Evolutionary conservation across 2,797 vertebrate genomes (phyloP).

Genomic region (Catamblyrhynchus diadema): DNA sequence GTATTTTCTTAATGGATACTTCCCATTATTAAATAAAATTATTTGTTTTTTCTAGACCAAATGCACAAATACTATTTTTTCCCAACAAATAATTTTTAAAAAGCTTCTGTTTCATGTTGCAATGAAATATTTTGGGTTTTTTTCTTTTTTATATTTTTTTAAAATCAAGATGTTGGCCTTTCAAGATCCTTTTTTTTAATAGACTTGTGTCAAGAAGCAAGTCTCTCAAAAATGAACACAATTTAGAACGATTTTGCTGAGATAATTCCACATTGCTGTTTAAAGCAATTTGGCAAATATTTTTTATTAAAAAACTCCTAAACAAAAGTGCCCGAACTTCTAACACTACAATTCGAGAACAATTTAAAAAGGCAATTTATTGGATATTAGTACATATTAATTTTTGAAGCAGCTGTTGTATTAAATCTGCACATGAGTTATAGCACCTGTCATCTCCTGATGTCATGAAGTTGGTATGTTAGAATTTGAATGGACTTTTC

Average conservation of each 20-base stretch:
- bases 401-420: conserved; percentile 32
- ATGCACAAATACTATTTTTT: background rate
- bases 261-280: background rate
- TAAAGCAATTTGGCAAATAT: background rate
- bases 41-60: background rate
- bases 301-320: background rate
- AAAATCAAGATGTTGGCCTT: background rate
- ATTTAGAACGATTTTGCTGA: background rate
- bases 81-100: accelerated
- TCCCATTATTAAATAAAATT: background rate
- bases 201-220: background rate
- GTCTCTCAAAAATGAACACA: background rate
- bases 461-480: conserved; percentile 18
- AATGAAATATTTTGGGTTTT: background rate
- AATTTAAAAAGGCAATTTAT: background rate
- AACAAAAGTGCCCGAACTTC: background rate
- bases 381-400: background rate
- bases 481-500: background rate
- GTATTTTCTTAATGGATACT: background rate
- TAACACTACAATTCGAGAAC: background rate
- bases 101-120: background rate
- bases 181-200: background rate
- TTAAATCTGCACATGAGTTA: background rate
- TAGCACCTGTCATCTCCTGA: conserved; percentile 15
- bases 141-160: background rate